Base-by-base conservation (phyloP, 2,888 invertebrate genomes). In the Agrochola lota region DNA sequence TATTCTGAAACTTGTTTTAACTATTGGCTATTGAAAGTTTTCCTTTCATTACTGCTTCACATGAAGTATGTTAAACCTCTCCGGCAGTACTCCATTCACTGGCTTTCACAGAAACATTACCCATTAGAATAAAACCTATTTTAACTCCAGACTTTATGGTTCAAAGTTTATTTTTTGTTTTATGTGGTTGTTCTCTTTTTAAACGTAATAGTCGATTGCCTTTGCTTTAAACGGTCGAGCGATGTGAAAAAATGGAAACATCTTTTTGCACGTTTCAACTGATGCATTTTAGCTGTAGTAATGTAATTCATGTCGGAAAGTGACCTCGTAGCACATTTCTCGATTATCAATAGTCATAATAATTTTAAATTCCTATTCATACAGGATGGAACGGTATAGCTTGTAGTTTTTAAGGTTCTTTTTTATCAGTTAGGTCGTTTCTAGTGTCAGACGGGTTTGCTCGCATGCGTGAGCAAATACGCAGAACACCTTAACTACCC, bases 51-150 rank as follows among this genome's bases (percentile, higher is more conserved):
- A 80, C 63, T 64, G 49, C 70, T 73, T 71, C 68, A 72, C 73
- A 66, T 67, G 43, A 43, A 76, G 40, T 60, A 40, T 72, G 59
- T 52, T 75, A 78, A 62, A 52, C 60, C 57, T 68, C 59, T 55
- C 43, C 26, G 55, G 40, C 15, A 43, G 43, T 77, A 69, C 66
- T 77, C 62, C 55, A 75, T 71, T 79, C 57, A 78, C 64, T 67
- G 71, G 46, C 71, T 74, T 82, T 71, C 68, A 78, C 26, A 59
- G 74, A 59, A 88, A 79, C 67, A 84, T 86, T 71, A 69, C 43
- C 77, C 52, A 81, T 87, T 75, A 73, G 69, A 85, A 71, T 80
- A 74, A 84, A 84, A 82, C 74, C 80, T 75, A 77, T 74, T 79
- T 76, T 63, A 74, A 78, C 63, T 71, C 35, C 52, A 46, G 74